Percentiles rank a stretch among this genome's conserved stretches.
phyloP scores from a whole-genome alignment of 2,888 invertebrate species.

The Caenorhabditis afra region DNA sequence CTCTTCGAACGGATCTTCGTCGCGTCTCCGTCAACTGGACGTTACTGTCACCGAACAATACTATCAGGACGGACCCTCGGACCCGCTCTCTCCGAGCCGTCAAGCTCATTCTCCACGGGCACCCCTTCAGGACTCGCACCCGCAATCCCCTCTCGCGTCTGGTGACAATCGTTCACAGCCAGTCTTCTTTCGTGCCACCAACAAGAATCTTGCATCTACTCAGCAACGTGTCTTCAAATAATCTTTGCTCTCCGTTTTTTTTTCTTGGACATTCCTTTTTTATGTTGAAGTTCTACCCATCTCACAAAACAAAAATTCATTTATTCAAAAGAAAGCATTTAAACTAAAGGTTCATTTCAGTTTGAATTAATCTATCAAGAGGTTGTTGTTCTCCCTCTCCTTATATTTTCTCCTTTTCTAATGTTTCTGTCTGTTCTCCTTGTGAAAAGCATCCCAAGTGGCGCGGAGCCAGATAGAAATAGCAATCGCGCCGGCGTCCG shows the following conservation, averaged over 20 bases:
- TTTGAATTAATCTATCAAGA: not conserved
- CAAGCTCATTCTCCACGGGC: conserved; percentile 26
- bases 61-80: conserved; percentile 52
- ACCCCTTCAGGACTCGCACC: conserved; percentile 32
- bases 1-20: conserved; percentile 41
- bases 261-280: no score
- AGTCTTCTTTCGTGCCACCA: conserved; percentile 44
- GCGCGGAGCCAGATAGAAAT: conserved; percentile 72
- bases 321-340: not conserved
- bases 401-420: not conserved
- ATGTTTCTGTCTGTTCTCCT: conserved; percentile 1
- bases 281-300: no score
- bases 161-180: conserved; percentile 25
- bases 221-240: conserved; percentile 1
- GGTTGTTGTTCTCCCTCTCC: not conserved
- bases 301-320: not conserved
- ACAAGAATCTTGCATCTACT: conserved; percentile 33
- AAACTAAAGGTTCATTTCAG: not conserved
- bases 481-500: conserved; percentile 76
- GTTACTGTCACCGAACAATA: conserved; percentile 38
- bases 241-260: no score
- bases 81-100: conserved; percentile 29
- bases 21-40: conserved; percentile 45
- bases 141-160: conserved; percentile 30
- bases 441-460: conserved; percentile 43